These are phyloP conservation scores for Acrobasis consociella DNA, from an alignment of 2,888 invertebrate species.

Conservation along the genomic window DNA sequence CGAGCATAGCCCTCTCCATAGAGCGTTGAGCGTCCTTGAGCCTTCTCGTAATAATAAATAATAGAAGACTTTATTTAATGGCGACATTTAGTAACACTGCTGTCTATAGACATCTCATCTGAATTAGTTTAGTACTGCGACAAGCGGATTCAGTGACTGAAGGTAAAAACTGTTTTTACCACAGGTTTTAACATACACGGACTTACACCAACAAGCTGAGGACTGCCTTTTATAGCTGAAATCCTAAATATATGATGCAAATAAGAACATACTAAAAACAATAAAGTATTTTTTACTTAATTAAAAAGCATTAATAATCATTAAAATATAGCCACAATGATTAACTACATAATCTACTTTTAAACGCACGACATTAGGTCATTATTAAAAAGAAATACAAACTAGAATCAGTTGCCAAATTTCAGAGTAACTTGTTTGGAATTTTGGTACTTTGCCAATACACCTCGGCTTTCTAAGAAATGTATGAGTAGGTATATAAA, in stretches of 20 bases:
- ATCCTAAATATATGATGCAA: not conserved
- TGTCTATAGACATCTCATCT: too few species aligned
- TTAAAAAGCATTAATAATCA: constrained; percentile 8
- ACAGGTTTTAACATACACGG: too few species aligned
- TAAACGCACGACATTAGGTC: constrained; percentile 4
- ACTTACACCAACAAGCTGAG: too few species aligned
- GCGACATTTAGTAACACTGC: too few species aligned
- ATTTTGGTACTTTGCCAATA: constrained; percentile 19
- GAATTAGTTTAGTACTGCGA: too few species aligned
- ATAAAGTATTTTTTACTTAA: not conserved
- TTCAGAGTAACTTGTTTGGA: constrained; percentile 9
- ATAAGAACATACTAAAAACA: not conserved
- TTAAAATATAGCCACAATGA: constrained; percentile 1
- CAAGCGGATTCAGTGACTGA: too few species aligned
- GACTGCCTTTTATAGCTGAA: not conserved
- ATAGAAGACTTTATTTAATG: too few species aligned
- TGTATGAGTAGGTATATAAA: constrained; percentile 4
- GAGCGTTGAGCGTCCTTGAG: too few species aligned
- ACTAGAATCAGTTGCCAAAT: constrained; percentile 19
- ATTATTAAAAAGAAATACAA: constrained; percentile 18
- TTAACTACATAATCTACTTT: constrained; percentile 1
- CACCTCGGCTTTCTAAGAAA: constrained; percentile 8
- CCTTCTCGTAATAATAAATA: too few species aligned
- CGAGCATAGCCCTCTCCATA: too few species aligned
- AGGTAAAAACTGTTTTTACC: too few species aligned